Evolutionary conservation across 2,888 invertebrate genomes (phyloP), one percentile per base, ranked within the genome.

Genomic region (Drosophila paucipuncta): DNA sequence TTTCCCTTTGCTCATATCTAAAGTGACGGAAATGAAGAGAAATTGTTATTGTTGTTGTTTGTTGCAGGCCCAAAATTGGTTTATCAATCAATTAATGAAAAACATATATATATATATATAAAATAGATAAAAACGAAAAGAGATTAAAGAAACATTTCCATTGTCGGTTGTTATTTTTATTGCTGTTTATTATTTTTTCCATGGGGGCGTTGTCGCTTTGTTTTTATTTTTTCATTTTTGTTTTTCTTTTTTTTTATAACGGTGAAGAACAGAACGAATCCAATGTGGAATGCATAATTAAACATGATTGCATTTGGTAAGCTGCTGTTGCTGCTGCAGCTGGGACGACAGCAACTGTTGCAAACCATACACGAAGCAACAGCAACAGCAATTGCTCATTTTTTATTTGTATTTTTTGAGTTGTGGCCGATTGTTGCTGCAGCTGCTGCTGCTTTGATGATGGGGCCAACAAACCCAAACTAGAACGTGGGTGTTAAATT

Each of bases 401-500:
- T 28, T 55, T 16, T 25, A 10, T 35, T 22, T 22, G 11, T 75
- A 71, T 68, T 39, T 53, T 58, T 54, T 61, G 62, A 66, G 47
- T 58, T 57, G 49, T 64, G 47, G 54, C 49, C 57, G 63, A 50
- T 49, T 71, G 37, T n/a, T 55, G 55, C 47, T 47, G 22, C 47
- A 55, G 47, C 47, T 43, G 47, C 10, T n/a, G 43, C 47, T 22
- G 13, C 47, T 61, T 53, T 33, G 47, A 59, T 69, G 61, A 43
- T 59, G 85, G 68, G 91, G 90, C 87, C 87, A 91, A 91, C 78
- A 89, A 87, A 91, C 91, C 71, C 78, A 72, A 91, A 89, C 83
- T 91, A 82, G 91, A 91, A 91, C 90, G 90, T 88, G 91, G 91
- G 88, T 82, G 85, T 80, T 88, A 76, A 82, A 82, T 85, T 83